Percentiles rank a stretch among this genome's conserved stretches.
These are phyloP conservation scores for Drosophila tristis DNA, from an alignment of 1,140 invertebrate species.

Conservation along the genomic window DNA sequence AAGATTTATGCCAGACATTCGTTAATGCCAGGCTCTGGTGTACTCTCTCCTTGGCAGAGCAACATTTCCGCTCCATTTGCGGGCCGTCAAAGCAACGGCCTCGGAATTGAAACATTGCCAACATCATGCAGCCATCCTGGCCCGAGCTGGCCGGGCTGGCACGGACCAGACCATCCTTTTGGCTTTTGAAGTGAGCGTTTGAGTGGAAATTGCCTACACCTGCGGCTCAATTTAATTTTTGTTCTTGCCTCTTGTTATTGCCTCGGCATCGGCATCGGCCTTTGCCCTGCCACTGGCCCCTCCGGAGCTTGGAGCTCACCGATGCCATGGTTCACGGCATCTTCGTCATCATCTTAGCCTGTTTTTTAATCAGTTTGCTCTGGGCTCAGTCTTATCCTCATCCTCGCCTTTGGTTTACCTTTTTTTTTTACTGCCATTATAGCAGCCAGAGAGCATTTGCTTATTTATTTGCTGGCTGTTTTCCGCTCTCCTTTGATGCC, in stretches of 20 bases:
- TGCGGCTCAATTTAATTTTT: conserved; percentile 82
- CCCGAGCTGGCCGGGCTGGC: not conserved
- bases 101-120: conserved; percentile 72
- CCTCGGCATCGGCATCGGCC: conserved; percentile 17
- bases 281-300: not conserved
- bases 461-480: conserved; percentile 52
- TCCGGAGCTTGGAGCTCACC: conserved; percentile 20
- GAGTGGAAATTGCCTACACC: conserved; percentile 81
- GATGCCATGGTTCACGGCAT: conserved; percentile 37
- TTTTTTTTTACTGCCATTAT: conserved; percentile 28
- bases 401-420: conserved; percentile 4
- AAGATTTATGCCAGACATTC: conserved; percentile 80
- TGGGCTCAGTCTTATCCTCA: not conserved
- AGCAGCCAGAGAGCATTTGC: conserved; percentile 34
- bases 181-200: conserved; percentile 72
- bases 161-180: not conserved
- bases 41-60: conserved; percentile 20
- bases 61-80: conserved; percentile 79
- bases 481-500: conserved; percentile 24
- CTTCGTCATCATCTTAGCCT: conserved; percentile 21
- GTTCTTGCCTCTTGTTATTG: conserved; percentile 54
- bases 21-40: conserved; percentile 55
- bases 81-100: conserved; percentile 55
- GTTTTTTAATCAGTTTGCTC: conserved; percentile 55
- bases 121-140: conserved; percentile 14